Evolutionary conservation across 2,888 invertebrate genomes (phyloP), one percentile per base, ranked within the genome.

Genomic region (Volucella inflata): DNA sequence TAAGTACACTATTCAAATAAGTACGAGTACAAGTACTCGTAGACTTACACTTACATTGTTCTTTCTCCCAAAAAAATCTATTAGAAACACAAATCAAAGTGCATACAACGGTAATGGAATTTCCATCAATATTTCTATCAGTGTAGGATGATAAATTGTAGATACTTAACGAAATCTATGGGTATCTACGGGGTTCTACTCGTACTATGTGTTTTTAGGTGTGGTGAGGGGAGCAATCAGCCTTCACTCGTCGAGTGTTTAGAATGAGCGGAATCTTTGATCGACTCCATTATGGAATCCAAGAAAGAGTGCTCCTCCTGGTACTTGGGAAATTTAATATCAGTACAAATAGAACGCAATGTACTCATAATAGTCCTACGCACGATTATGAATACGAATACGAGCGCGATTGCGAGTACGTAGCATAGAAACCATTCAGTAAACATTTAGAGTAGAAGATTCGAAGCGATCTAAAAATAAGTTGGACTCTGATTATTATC

Each of bases 1-100:
- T 97, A 93, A 96, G 96, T 94, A 68, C 16, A 55, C 30, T 10
- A 48, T 30, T 30, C 30, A 30, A 30, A 6, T 30, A 30, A 30
- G 6, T 30, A 30, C 1, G 30, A 30, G 30, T 6, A 30, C 30
- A 30, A 6, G 30, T 6, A 30, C 30, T 30, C 30, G 30, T 30
- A 30, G 6, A 6, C 30, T 6, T 30, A 30, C 10, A 46, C 12
- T 30, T 17, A 40, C 11, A 36, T 75, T 36, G 16, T 44, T 68
- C 40, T 70, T 75, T 75, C 17, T 77, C 40, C 38, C 59, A 6
- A 30, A 6, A 30, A 30, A 30, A 76, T 74, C 67, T 44, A 74
- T 78, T 64, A 50, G 55, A 78, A 57, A 16, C 17, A 36, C n/a
- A 48, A 57, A 40, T 72, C 68, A 67, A 57, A 76, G 65, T 65